Percentiles rank a stretch among this genome's conserved stretches.
Evolutionary conservation across 2,797 vertebrate genomes (phyloP).

Genomic region (Scyliorhinus canicula): DNA sequence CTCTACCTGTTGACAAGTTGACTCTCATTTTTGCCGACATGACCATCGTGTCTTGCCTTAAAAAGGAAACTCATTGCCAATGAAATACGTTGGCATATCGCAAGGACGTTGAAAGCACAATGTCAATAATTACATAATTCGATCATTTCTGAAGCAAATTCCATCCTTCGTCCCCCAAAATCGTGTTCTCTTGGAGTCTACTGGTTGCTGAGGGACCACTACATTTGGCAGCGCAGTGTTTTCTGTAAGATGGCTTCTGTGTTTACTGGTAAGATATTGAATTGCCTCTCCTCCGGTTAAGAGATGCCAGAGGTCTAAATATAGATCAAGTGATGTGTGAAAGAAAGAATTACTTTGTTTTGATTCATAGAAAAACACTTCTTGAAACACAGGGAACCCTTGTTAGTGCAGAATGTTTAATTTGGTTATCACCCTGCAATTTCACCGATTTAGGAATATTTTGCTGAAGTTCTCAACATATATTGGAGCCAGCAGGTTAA

Average conservation of each 20-base stretch:
- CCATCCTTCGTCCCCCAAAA: not conserved
- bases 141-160: not conserved
- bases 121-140: not conserved
- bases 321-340: not conserved
- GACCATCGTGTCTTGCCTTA: not conserved
- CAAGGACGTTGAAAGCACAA: not conserved
- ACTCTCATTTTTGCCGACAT: not conserved
- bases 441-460: not conserved
- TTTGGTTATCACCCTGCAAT: not conserved
- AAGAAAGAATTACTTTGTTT: not conserved
- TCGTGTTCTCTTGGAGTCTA: not conserved
- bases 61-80: not conserved
- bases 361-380: not conserved
- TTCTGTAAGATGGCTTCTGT: not conserved
- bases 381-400: not conserved
- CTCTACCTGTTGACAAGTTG: not conserved
- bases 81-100: not conserved
- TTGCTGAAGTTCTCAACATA: not conserved
- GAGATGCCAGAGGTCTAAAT: not conserved
- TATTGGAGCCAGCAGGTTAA: not conserved
- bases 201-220: not conserved
- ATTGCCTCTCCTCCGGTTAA: not conserved
- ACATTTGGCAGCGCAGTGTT: not conserved
- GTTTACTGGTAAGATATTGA: not conserved
- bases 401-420: not conserved